These are phyloP conservation scores for Florisuga fusca DNA, from an alignment of 2,797 vertebrate species.

Conservation along the genomic window DNA sequence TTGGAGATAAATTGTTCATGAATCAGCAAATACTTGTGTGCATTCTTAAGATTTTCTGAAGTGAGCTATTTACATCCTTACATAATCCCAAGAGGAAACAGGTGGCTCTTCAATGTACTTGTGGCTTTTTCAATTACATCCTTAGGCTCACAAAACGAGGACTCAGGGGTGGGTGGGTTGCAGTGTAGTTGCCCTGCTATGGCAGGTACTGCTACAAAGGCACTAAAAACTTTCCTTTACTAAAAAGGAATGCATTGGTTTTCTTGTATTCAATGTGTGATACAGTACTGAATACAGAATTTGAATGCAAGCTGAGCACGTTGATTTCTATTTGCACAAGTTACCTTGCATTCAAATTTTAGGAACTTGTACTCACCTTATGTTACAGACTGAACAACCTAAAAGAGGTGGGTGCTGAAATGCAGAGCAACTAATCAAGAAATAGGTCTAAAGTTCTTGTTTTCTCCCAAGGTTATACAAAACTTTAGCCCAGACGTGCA, in stretches of 20 bases:
- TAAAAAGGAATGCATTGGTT: neutral
- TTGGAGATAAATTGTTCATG: conserved; percentile 23
- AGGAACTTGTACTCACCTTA: neutral
- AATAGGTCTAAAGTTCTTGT: neutral
- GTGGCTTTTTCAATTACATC: conserved; percentile 27
- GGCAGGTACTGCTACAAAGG: neutral
- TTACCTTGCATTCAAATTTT: neutral
- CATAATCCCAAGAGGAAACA: conserved; percentile 36
- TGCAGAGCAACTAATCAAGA: neutral
- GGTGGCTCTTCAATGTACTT: neutral
- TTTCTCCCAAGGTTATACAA: neutral
- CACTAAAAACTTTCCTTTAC: neutral
- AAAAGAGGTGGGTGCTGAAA: neutral
- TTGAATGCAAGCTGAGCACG: neutral
- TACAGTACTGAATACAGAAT: neutral
- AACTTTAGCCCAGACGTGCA: neutral
- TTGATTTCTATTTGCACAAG: neutral
- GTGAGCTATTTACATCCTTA: neutral
- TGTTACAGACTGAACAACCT: neutral
- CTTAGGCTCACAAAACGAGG: neutral
- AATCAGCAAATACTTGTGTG: conserved; percentile 36
- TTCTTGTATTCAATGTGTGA: neutral
- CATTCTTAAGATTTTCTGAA: conserved; percentile 11
- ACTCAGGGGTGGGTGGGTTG: neutral
- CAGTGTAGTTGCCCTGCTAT: conserved; percentile 16